A percentile compares a stretch with the other conserved stretches of the same genome.
Evolutionary conservation across 2,797 vertebrate species (phyloP).

Genomic region (Lepus townsendii): DNA sequence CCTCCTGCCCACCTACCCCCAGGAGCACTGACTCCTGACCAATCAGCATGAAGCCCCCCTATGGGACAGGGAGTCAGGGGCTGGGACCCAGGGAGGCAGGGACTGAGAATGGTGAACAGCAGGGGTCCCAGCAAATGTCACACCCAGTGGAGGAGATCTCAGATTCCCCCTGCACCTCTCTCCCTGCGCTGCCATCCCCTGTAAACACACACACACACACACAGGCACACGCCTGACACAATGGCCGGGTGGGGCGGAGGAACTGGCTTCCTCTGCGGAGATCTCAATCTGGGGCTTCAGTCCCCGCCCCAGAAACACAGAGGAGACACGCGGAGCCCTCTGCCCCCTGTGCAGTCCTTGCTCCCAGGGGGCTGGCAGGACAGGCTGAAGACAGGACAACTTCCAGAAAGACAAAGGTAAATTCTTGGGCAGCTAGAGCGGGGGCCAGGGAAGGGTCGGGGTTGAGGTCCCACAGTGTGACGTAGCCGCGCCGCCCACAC

Average conservation of each 20-base stretch:
- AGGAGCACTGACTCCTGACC: neutral
- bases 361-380: conserved; percentile 51
- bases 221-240: conserved; percentile 59
- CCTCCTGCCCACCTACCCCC: too few species aligned
- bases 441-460: neutral
- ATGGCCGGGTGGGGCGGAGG: conserved; percentile 82
- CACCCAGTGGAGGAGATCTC: neutral
- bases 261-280: conserved; percentile 80
- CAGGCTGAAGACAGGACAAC: conserved; percentile 62
- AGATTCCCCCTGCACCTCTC: too few species aligned
- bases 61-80: neutral
- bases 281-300: conserved; percentile 77
- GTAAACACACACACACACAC: neutral
- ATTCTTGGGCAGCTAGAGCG: neutral
- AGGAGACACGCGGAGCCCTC: conserved; percentile 7
- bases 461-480: neutral
- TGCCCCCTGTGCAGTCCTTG: neutral
- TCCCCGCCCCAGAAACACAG: conserved; percentile 70
- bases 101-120: neutral
- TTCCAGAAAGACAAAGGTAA: conserved; percentile 74
- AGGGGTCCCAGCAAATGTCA: neutral
- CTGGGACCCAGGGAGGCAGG: neutral
- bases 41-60: neutral
- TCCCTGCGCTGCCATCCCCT: too few species aligned
- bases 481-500: neutral